A percentile compares a stretch with the other conserved stretches of the same genome.
phyloP scores from a whole-genome alignment of 30 jellyfish, hydroid and myxozoan genomes.

The Hydra vulgaris region DNA sequence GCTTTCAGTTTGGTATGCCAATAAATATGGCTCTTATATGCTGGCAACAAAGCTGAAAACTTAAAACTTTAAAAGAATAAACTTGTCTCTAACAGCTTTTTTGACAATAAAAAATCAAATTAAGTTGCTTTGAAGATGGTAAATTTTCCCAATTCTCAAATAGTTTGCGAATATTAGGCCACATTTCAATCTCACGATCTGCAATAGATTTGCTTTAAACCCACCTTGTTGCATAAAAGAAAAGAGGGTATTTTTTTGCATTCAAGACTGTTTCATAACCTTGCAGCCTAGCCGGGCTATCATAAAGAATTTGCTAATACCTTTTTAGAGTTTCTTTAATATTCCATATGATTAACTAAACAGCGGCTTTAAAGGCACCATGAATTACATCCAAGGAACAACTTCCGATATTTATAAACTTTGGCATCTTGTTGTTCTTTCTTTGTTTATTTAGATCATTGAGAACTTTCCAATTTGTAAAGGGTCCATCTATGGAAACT shows the following conservation, averaged over 20 bases:
- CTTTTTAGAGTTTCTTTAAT: constrained; percentile 1
- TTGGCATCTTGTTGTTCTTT: not conserved
- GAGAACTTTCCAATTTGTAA: not conserved
- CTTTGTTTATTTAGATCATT: not conserved
- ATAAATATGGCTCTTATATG: not conserved
- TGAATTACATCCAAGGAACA: constrained; percentile 2
- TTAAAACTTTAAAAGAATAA: not conserved
- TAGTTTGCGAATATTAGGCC: constrained; percentile 1
- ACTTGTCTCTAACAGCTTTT: constrained; percentile 16
- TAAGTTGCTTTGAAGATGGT: constrained; percentile 1
- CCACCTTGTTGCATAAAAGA: constrained; percentile 12
- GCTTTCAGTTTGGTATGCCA: constrained; percentile 2
- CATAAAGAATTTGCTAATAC: constrained; percentile 3
- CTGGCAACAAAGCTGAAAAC: constrained; percentile 3
- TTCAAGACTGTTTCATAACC: not conserved
- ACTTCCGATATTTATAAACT: constrained; percentile 3
- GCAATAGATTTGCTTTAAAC: not conserved
- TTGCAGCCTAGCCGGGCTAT: constrained; percentile 1
- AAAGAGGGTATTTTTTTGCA: constrained; percentile 14
- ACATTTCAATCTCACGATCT: not conserved
- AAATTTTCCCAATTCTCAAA: constrained; percentile 9
- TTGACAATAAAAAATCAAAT: too few species aligned
- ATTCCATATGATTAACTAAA: not conserved
- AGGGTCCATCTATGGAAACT: constrained; percentile 4
- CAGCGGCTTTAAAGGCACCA: constrained; percentile 1